Evolutionary conservation across 1,140 invertebrate species (phyloP).

Genomic region (Littorina saxatilis): DNA sequence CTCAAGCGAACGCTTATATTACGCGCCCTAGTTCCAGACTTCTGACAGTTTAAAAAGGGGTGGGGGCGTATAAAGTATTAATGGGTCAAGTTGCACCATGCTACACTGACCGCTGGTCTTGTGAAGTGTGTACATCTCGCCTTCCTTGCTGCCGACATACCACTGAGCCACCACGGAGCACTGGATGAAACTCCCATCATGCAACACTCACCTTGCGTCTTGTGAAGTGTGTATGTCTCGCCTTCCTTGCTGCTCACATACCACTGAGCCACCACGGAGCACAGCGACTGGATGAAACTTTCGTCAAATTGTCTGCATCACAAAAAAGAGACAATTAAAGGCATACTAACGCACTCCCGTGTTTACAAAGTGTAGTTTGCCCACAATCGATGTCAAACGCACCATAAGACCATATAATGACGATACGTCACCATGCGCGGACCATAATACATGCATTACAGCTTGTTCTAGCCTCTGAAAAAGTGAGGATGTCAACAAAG

Average conservation of each 20-base stretch:
- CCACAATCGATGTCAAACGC: no score
- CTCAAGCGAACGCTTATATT: no score
- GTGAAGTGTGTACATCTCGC: conserved; percentile 22
- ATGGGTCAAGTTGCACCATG: background rate
- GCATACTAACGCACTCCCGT: no score
- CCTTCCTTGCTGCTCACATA: conserved; percentile 68
- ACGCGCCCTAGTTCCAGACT: no score
- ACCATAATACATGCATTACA: no score
- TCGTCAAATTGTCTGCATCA: background rate
- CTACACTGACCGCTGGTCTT: conserved; percentile 3
- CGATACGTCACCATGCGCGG: no score
- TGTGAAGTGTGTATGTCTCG: conserved; percentile 24
- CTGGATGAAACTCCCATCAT: background rate
- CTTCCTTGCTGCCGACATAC: conserved; percentile 70
- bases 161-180: conserved; percentile 73
- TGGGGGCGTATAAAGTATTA: no score
- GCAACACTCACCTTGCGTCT: conserved; percentile 5
- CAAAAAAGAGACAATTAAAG: background rate
- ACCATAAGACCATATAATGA: no score
- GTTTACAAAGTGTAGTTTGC: no score
- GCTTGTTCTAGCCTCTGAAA: no score
- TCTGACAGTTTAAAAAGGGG: no score
- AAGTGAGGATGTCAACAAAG: no score
- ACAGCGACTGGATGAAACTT: conserved; percentile 64
- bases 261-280: conserved; percentile 73